phyloP scores from a whole-genome alignment of 2,888 invertebrate genomes.

The Clostera curtula region DNA sequence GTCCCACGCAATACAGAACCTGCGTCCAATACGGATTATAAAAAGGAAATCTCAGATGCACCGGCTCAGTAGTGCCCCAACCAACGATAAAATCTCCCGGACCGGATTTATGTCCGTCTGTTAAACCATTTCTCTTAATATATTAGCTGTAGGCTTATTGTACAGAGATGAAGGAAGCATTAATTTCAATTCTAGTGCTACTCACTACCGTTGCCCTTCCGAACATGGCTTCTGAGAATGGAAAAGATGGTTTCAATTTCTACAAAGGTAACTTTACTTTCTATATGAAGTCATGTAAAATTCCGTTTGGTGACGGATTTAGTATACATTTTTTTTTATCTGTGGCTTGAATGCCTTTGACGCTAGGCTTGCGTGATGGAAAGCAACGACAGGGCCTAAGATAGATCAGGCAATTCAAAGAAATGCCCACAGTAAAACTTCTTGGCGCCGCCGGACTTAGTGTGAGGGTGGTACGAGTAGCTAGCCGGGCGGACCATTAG shows the following conservation, averaged over 20 bases:
- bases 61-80: conserved; percentile 23
- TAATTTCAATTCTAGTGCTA: conserved; percentile 49
- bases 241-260: conserved; percentile 61
- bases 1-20: conserved; percentile 9
- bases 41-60: conserved; percentile 29
- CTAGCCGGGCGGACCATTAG: too few relatives aligned
- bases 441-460: too few relatives aligned
- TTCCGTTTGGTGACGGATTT: too few relatives aligned
- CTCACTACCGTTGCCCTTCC: conserved; percentile 31
- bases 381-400: too few relatives aligned
- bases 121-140: conserved; percentile 39
- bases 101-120: conserved; percentile 21
- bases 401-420: too few relatives aligned
- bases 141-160: too few relatives aligned
- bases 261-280: conserved; percentile 50
- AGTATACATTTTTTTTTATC: too few relatives aligned
- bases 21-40: conserved; percentile 36
- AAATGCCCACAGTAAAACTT: too few relatives aligned
- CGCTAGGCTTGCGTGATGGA: too few relatives aligned
- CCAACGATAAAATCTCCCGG: conserved; percentile 21
- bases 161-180: conserved; percentile 52
- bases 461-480: too few relatives aligned
- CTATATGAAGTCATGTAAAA: too few relatives aligned
- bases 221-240: conserved; percentile 42
- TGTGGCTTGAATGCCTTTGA: too few relatives aligned